Base-by-base conservation (phyloP, 2,113 vertebrate genomes). In the Aythya baeri region DNA sequence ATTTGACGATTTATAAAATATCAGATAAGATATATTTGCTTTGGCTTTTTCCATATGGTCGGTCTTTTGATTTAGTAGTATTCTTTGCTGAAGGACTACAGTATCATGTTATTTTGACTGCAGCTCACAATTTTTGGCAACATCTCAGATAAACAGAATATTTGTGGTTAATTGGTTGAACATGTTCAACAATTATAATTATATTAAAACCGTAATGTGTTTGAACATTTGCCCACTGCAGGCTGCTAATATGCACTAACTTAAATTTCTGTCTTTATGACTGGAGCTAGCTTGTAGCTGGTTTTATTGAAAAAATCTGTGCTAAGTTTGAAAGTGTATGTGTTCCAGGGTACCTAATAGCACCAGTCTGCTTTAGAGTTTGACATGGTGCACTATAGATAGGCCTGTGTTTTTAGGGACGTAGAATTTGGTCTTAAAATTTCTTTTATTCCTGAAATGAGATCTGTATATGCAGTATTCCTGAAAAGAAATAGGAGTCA, bases 161-260 rank as follows among this genome's bases (percentile, higher is more conserved):
- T 96, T 97, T 98, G 96, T 95, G 91, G 95, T 97, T 98, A 97
- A 98, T 98, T 98, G 96, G 96, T 96, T 96, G 97, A 97, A 83
- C 91, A 94, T 97, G 94, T 97, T 97, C 95, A 97, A 94, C 95
- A 94, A 97, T 97, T 98, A 96, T 96, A 97, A 97, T 97, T 96
- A 81, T 98, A 97, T 98, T 96, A 98, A 97, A 97, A 72, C 93
- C 0, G 17, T 98, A 97, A 98, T 94, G 91, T 89, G 88, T 91
- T 97, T 97, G 95, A 97, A 96, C 94, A 70, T 96, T 97, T 97
- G 97, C 96, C 96, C 97, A 70, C 81, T 57, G 73, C n/a, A 76
- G 95, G 95, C 96, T 97, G 89, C 93, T 97, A 25, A 62, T 94
- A 67, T 38, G 76, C 88, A 63, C 80, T 90, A 77, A 73, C 91